Evolutionary conservation across 2,888 invertebrate species (phyloP), one percentile per base, ranked within the genome.

Genomic region (Patella caerulea): DNA sequence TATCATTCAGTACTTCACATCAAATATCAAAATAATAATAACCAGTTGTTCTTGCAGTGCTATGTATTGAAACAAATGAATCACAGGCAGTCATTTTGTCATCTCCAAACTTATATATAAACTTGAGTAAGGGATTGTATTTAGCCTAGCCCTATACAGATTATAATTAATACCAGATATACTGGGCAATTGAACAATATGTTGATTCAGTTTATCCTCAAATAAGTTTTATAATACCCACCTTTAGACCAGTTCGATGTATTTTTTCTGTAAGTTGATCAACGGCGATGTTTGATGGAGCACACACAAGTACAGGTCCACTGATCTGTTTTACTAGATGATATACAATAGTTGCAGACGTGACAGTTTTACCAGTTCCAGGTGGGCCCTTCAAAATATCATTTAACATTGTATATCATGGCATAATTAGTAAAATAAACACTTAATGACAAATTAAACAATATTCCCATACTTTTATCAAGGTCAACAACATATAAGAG

Each of bases 231-330:
- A 73, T 19, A 59, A 17, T 74, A 78, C 45, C 45, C 5, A 93
- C 94, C 92, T 98, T 99, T 69, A 99, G 93, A 73, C 98, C 99
- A 9, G 99, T 99, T 84, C 95, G 94, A 92, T 99, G 99, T 77
- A 99, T 99, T 92, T 99, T 99, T 92, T 99, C 99, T 0, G 99
- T 99, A 24, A 99, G 93, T 89, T 99, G 99, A 92, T 99, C 99
- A 0, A 99, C 99, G 45, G 99, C 99, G 1, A 99, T 99, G 92
- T 99, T 99, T 80, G 98, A 98, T 0, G 99, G 99, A 0, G 99
- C 99, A 91, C 99, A 99, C 0, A 99, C 99, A 2, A 99, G 93
- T 0, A 99, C 98, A 59, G 93, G 93, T 0, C 97, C 97, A 5
- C 97, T 96, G 86, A 95, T 97, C 90, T 98, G 97, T 88, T 97